Evolutionary conservation across 2,888 invertebrate genomes (phyloP), one percentile per base, ranked within the genome.

Genomic region (Drosophila testacea): DNA sequence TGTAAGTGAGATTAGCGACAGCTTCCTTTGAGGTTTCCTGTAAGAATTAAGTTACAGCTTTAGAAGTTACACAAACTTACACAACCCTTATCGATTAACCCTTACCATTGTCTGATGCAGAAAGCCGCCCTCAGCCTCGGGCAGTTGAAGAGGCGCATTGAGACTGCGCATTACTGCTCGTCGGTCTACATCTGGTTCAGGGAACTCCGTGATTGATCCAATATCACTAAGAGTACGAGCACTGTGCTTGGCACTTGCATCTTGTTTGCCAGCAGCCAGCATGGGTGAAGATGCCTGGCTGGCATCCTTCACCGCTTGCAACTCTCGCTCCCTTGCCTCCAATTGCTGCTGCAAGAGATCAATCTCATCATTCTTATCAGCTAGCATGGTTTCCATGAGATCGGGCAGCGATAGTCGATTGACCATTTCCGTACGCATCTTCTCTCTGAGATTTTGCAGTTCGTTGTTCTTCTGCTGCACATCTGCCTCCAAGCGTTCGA

Each of bases 191-290:
- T 95, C 95, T 54, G 94, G 94, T 78, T 95, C 95, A 70, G 95
- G 95, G 68, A 94, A 95, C 77, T 96, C 96, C 0, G 96, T 95
- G 89, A 96, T 95, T 1, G 96, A 96, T 0, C 96, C 93, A 65
- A 96, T 95, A 79, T 96, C 96, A 88, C 95, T 95, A 5, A 96
- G 92, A 0, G 96, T 96, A 42, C 96, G 93, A 0, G 95, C 96
- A 51, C 95, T 95, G 60, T 93, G 93, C 90, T 95, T 95, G 1
- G 93, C 89, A 27, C 94, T 94, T 6, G 93, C 93, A 38, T 88
- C 91, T 39, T 93, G 94, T 69, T 93, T 93, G 51, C 92, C 93
- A 4, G 46, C 77, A 4, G 61, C 72, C 9, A 50, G 50, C 27
- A 50, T 22, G 1, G 78, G 61, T 0, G 85, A 87, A 0, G 87